Percentiles rank a stretch among this genome's conserved stretches.
Evolutionary conservation across 1,140 invertebrate species (phyloP).

Genomic region (Drosophila melanica): DNA sequence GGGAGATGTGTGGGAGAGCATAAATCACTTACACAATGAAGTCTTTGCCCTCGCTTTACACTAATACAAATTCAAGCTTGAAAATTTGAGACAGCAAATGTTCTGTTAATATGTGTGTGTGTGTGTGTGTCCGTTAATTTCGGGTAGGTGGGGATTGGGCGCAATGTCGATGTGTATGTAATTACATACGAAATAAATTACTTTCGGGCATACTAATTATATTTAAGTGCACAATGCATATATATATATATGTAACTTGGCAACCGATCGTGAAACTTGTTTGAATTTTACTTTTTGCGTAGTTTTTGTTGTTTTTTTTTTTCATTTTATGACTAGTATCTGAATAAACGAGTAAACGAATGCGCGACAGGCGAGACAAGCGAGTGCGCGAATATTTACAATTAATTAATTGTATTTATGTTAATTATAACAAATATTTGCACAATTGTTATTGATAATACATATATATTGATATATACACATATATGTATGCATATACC

Average conservation of each 20-base stretch:
- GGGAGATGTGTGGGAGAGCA: not conserved
- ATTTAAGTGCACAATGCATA: not conserved
- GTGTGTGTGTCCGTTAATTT: not conserved
- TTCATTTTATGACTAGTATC: not conserved
- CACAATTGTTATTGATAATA: constrained; percentile 18
- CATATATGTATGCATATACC: not conserved
- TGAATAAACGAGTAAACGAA: not conserved
- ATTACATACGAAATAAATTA: constrained; percentile 7
- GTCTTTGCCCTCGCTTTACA: constrained; percentile 13
- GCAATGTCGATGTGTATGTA: not conserved
- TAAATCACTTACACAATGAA: not conserved
- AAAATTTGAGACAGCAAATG: constrained; percentile 1
- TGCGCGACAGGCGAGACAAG: not conserved
- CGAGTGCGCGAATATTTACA: constrained; percentile 8
- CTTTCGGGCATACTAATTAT: constrained; percentile 16
- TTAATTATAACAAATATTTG: constrained; percentile 39
- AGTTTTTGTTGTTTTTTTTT: constrained; percentile 1
- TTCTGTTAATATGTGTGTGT: not conserved
- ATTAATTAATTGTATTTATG: constrained; percentile 12
- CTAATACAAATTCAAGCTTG: constrained; percentile 2
- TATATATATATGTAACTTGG: constrained; percentile 1
- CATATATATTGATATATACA: not conserved
- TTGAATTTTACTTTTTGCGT: constrained; percentile 11
- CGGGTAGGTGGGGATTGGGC: not conserved
- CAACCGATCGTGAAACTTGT: constrained; percentile 18